Base-by-base conservation (phyloP, 2,888 invertebrate species). In the Volucella bombylans region DNA sequence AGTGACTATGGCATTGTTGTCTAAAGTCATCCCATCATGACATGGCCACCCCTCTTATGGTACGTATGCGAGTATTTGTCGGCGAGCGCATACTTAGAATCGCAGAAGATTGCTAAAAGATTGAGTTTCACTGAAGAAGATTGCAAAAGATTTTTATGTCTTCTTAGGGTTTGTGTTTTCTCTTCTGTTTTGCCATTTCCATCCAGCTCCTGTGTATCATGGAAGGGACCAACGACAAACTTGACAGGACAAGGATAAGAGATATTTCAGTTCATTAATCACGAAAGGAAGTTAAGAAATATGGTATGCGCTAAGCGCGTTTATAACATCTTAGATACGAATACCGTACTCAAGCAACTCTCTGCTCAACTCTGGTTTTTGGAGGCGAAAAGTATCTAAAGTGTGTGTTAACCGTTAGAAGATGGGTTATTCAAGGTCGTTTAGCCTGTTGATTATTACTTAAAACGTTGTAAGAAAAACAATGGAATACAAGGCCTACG, bases 221-320 rank as follows among this genome's bases (percentile, higher is more conserved):
- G 8, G 8, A 59, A 71, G 77, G 23, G 38, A 8, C 45, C 43
- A n/a, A 77, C 65, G 49, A 72, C 43, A 49, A 78, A 78, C 78
- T 82, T 61, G 61, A 55, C 65, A 68, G 71, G 65, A 52, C 71
- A 71, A 82, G 72, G 78, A 79, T 73, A 78, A 82, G 50, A 82
- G 73, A 78, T 82, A 82, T 82, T 79, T 79, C 79, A 82, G 72
- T 78, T 82, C 82, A 82, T 82, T 82, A 82, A 82, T 82, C 79
- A 82, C 79, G 57, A 62, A 64, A 45, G 72, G 61, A 73, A 38
- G 38, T 45, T 45, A 69, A 38, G 59, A 73, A 49, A 31, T 31
- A 31, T 31, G 31, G 31, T 31, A 31, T 31, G 31, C 4, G 31
- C 31, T 68, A 76, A 52, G 45, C 43, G 49, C 72, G 62, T 55